Conservation (phyloP, 2,113 vertebrate species). For the Aphyosemion australe region DNA sequence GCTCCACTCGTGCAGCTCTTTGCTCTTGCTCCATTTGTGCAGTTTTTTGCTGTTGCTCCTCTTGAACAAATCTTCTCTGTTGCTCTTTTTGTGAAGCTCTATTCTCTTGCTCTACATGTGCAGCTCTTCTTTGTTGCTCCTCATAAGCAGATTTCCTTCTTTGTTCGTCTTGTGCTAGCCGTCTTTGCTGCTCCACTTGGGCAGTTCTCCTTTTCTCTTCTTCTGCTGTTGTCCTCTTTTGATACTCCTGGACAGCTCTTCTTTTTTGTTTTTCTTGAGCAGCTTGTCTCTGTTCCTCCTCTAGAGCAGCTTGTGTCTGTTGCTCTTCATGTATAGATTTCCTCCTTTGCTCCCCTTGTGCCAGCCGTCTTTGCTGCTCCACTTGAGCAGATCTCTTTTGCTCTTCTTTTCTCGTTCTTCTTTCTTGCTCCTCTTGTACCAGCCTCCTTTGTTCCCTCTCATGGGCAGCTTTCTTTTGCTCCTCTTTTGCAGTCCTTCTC, state of each 20-base stretch:
- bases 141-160: background rate
- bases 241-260: constrained; percentile 5
- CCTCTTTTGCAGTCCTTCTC: background rate
- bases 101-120: background rate
- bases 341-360: background rate
- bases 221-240: background rate
- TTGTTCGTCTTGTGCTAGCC: background rate
- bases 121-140: background rate
- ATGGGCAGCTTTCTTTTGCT: background rate
- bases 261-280: background rate
- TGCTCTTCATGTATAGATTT: background rate
- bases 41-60: constrained; percentile 1
- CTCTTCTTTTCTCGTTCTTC: background rate
- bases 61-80: background rate
- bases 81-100: background rate
- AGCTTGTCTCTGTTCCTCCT: background rate
- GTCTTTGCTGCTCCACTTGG: background rate
- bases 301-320: background rate
- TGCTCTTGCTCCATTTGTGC: fast-evolving
- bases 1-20: background rate
- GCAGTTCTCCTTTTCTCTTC: constrained; percentile 1
- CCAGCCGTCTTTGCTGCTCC: background rate
- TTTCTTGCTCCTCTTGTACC: constrained; percentile 2
- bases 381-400: background rate
- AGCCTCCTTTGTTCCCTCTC: background rate